Base-by-base conservation (phyloP, 2,113 vertebrate genomes). In the Ellobius talpinus region DNA sequence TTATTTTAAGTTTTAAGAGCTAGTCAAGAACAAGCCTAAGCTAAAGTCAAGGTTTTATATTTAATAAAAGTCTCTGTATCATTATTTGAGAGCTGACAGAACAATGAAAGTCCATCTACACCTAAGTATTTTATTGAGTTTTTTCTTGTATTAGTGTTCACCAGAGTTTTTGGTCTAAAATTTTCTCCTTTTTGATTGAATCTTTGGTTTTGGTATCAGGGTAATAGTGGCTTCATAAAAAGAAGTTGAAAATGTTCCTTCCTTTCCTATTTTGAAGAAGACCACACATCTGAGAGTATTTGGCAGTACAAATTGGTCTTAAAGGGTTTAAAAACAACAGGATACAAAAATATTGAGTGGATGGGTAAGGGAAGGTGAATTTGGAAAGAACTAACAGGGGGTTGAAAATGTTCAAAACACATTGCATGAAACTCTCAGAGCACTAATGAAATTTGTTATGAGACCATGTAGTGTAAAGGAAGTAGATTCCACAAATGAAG, bases 401-500 rank as follows among this genome's bases (percentile, higher is more conserved):
- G 4, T 4, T 58, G 50, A 81, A 81, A n/a, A 55, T 81, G 11
- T 24, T 58, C 78, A 81, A 81, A 81, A 81, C 19, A 81, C 11
- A 81, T 58, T 81, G 52, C 19, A 52, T 79, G 31, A 79, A 58
- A 58, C 19, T 81, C 50, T 81, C 77, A 79, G 19, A 82, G 36
- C 33, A 39, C 21, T 58, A 58, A 39, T 58, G 29, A 82, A 82
- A 26, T 82, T 55, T 3, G 16, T 14, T 26, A 39, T 39, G 76
- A 63, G 93, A 12, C 50, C 58, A 68, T 33, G 76, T 77, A 87
- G 72, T 73, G 5, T 86, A 78, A 95, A 73, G 17, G n/a, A 90
- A 96, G 24, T 81, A n/a, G 39, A 61, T 52, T 88, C 55, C 70
- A 39, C 61, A 97, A 96, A 90, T 87, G 76, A 87, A 82, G 94